Evolutionary conservation across 2,113 vertebrate species (phyloP), one percentile per base, ranked within the genome.

Genomic region (Myiozetetes cayanensis): DNA sequence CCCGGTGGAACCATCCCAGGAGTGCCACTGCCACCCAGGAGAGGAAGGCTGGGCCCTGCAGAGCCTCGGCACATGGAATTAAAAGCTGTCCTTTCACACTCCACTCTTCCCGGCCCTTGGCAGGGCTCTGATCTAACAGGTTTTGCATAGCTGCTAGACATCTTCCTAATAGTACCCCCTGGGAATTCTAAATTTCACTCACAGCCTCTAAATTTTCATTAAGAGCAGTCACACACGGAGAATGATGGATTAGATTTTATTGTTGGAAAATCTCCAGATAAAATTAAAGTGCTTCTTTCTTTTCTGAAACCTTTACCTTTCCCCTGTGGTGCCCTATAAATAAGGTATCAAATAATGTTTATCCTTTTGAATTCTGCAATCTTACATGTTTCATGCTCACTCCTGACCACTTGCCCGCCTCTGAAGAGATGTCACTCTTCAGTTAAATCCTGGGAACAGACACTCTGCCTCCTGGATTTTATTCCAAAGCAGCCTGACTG

Each of bases 211-310:
- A 93, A 94, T 97, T 97, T 97, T 97, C 96, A 97, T 96, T 97
- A 98, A 95, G 95, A 95, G 96, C 97, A 96, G 96, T 97, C 96
- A 94, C 92, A 82, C 82, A 47, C 94, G 85, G 97, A 96, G 90
- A 78, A 91, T 97, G 97, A 98, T 97, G 97, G 97, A 97, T 97
- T 97, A 85, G 96, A 97, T 97, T 97, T 98, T 98, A 95, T 94
- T 94, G 92, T 95, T 98, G 97, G 97, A 98, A 97, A 97, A 89
- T 85, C 95, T 97, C 97, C 97, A 98, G 96, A 95, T 94, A 84
- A 97, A 97, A 97, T 97, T 95, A 97, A 97, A 96, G 96, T 93
- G 95, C 92, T 95, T 93, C 96, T 94, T 92, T 96, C 83, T 81
- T 93, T 93, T 96, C 94, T 88, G 84, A 93, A 93, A 87, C 88